Evolutionary conservation across 2,797 vertebrate species (phyloP).

Genomic region (Crax fasciolata): DNA sequence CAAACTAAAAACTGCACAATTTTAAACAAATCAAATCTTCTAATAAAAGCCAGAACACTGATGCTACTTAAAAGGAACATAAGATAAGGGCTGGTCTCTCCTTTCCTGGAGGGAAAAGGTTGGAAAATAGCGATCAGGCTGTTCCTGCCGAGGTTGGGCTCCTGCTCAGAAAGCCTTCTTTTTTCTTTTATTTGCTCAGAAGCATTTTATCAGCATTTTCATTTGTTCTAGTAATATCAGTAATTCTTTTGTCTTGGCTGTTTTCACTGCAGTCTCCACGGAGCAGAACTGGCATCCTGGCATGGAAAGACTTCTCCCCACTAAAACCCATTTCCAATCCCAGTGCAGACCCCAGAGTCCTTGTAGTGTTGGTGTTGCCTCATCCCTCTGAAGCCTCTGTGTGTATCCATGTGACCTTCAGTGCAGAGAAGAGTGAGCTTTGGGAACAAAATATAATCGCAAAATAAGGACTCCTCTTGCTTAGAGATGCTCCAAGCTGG

Average conservation of each 20-base stretch:
- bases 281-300: not conserved
- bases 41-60: slow-evolving; percentile 46
- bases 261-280: not conserved
- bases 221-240: not conserved
- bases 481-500: not conserved
- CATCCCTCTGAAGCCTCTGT: not conserved
- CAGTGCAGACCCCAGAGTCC: rapidly evolving
- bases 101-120: not conserved
- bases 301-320: not conserved
- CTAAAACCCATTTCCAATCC: not conserved
- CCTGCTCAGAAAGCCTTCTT: not conserved
- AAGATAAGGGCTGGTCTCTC: slow-evolving; percentile 12
- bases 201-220: not conserved
- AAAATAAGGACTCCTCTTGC: not conserved
- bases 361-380: not conserved
- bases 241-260: not conserved
- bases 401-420: not conserved
- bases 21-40: slow-evolving; percentile 24
- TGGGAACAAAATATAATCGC: rapidly evolving
- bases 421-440: not conserved
- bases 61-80: not conserved
- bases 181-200: not conserved
- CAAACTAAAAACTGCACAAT: not conserved
- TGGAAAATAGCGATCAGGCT: slow-evolving; percentile 9
- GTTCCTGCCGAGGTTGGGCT: not conserved